A percentile compares a stretch with the other conserved stretches of the same genome.
These are phyloP conservation scores for Poecile montanus DNA, from an alignment of 2,797 vertebrate genomes.

Conservation along the genomic window DNA sequence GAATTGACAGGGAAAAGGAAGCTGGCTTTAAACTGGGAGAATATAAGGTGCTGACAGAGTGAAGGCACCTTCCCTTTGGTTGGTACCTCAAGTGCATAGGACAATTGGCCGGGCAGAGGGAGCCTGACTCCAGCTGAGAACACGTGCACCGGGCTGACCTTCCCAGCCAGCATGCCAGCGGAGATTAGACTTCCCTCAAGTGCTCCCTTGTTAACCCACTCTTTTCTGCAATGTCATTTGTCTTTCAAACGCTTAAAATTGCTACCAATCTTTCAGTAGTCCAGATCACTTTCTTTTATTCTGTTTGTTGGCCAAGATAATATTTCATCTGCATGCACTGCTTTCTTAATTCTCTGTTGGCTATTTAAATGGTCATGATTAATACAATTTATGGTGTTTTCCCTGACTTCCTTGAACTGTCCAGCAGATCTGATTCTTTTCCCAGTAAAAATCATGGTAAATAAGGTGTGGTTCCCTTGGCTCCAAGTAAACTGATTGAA, in stretches of 20 bases:
- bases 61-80: constrained; percentile 60
- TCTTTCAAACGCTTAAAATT: constrained; percentile 72
- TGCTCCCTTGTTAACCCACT: constrained; percentile 73
- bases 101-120: constrained; percentile 72
- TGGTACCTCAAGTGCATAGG: constrained; percentile 69
- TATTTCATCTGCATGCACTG: background rate
- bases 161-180: constrained; percentile 68
- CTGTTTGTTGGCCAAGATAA: background rate
- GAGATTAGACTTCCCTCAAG: constrained; percentile 76
- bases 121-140: constrained; percentile 79
- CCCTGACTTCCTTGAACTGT: constrained; percentile 8
- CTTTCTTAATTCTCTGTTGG: constrained; percentile 34
- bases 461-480: constrained; percentile 8
- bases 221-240: constrained; percentile 59
- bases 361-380: background rate
- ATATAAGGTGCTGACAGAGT: constrained; percentile 28
- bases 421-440: constrained; percentile 23
- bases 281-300: constrained; percentile 41
- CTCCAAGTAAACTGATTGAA: background rate
- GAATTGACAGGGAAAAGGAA: constrained; percentile 24
- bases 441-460: background rate
- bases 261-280: constrained; percentile 64
- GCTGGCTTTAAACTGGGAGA: constrained; percentile 21
- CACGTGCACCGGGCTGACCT: constrained; percentile 75
- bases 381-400: constrained; percentile 5